These are phyloP conservation scores for Caenorhabditis elegans DNA, from an alignment of 1,140 invertebrate species.

Conservation along the genomic window DNA sequence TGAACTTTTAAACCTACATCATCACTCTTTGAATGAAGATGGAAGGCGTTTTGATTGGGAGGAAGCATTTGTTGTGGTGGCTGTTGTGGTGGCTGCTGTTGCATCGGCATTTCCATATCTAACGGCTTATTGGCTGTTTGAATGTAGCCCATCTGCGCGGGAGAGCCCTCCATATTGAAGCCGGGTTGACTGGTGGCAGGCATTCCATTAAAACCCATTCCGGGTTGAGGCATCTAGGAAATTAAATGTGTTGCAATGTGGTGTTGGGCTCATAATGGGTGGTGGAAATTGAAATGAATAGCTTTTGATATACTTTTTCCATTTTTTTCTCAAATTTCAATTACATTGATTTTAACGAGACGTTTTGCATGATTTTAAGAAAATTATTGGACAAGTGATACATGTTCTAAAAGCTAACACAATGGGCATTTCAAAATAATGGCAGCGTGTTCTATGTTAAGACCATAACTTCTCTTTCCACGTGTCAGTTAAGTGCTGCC, in stretches of 20 bases:
- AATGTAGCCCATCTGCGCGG: slow-evolving; percentile 24
- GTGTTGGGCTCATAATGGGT: no score
- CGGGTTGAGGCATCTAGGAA: background rate
- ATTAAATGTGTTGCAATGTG: background rate
- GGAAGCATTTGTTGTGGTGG: background rate
- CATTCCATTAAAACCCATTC: slow-evolving; percentile 20
- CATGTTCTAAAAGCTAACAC: no score
- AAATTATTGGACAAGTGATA: no score
- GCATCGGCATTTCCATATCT: background rate
- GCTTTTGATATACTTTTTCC: no score
- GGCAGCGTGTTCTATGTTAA: no score
- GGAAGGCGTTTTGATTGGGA: slow-evolving; percentile 2
- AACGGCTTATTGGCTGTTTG: slow-evolving; percentile 22
- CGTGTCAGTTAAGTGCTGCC: no score
- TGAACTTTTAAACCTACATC: slow-evolving; percentile 2
- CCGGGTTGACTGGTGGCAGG: background rate
- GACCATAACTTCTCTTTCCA: no score
- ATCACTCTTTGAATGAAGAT: slow-evolving; percentile 8
- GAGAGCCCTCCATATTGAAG: slow-evolving; percentile 18
- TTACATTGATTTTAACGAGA: no score
- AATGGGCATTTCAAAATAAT: no score
- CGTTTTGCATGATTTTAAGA: no score
- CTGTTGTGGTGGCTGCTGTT: slow-evolving; percentile 33
- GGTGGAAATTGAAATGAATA: no score
- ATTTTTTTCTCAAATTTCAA: no score